Evolutionary conservation across 1,140 invertebrate species (phyloP).

Genomic region (Drosophila fuyamai): DNA sequence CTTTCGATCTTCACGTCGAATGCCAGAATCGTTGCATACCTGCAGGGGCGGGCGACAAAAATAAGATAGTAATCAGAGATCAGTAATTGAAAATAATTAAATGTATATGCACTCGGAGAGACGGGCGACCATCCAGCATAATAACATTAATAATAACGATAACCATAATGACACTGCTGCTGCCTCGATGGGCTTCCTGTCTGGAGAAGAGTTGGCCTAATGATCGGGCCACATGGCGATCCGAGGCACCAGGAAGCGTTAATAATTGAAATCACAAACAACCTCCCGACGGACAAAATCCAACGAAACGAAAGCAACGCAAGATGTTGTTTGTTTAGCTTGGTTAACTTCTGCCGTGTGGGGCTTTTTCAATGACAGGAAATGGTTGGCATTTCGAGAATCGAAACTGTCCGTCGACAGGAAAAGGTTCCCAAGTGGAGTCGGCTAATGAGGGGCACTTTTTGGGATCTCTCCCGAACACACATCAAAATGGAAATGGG

Average conservation of each 20-base stretch:
- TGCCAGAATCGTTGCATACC: slow-evolving; percentile 98
- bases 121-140: slow-evolving; percentile 15
- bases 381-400: slow-evolving; percentile 75
- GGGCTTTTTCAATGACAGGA: slow-evolving; percentile 65
- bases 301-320: neutral
- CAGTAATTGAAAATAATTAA: slow-evolving; percentile 66
- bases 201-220: slow-evolving; percentile 45
- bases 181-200: slow-evolving; percentile 35
- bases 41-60: slow-evolving; percentile 72
- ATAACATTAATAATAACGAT: slow-evolving; percentile 65
- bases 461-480: slow-evolving; percentile 7
- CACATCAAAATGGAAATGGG: slow-evolving; percentile 3
- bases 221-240: slow-evolving; percentile 57
- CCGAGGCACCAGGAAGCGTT: slow-evolving; percentile 62
- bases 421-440: slow-evolving; percentile 49
- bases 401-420: slow-evolving; percentile 51
- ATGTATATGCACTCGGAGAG: slow-evolving; percentile 34
- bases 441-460: slow-evolving; percentile 38
- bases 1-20: slow-evolving; percentile 99
- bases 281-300: slow-evolving; percentile 1
- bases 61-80: slow-evolving; percentile 4
- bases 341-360: slow-evolving; percentile 52
- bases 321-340: slow-evolving; percentile 47
- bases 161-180: slow-evolving; percentile 49
- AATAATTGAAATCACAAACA: slow-evolving; percentile 71